Conservation (phyloP, 2,888 invertebrate genomes). For the Agrotis segetum region DNA sequence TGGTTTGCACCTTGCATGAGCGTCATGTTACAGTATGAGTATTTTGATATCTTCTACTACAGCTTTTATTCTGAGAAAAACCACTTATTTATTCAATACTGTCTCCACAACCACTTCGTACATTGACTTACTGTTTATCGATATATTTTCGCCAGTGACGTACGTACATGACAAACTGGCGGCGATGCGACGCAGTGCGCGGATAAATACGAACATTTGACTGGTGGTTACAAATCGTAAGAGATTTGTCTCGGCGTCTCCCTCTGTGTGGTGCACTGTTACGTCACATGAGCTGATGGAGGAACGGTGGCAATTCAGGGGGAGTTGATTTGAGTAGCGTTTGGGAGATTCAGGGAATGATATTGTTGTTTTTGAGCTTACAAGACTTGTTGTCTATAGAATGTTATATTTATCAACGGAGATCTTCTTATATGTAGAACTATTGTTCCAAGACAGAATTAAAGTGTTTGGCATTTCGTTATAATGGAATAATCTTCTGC, state of each 20-base stretch:
- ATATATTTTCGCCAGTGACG: conserved; percentile 36
- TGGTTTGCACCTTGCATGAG: too few species aligned
- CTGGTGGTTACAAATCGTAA: conserved; percentile 59
- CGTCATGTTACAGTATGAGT: too few species aligned
- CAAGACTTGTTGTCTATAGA: too few species aligned
- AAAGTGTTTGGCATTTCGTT: background rate
- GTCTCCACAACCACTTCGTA: conserved; percentile 13
- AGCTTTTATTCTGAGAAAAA: conserved; percentile 1
- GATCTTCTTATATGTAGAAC: too few species aligned
- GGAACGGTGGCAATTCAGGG: background rate
- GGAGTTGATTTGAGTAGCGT: conserved; percentile 18
- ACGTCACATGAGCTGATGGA: conserved; percentile 25
- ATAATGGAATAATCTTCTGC: background rate
- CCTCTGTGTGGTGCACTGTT: conserved; percentile 48
- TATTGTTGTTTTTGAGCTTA: background rate
- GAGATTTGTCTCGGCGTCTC: conserved; percentile 46
- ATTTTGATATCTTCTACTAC: background rate
- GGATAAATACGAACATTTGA: conserved; percentile 55
- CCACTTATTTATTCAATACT: background rate
- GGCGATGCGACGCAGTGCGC: conserved; percentile 44
- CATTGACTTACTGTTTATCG: conserved; percentile 33
- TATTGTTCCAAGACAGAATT: too few species aligned
- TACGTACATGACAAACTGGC: conserved; percentile 47
- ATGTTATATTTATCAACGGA: too few species aligned
- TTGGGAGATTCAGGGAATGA: conserved; percentile 21